phyloP scores from a whole-genome alignment of 2,888 invertebrate genomes.

The Muscina levida region DNA sequence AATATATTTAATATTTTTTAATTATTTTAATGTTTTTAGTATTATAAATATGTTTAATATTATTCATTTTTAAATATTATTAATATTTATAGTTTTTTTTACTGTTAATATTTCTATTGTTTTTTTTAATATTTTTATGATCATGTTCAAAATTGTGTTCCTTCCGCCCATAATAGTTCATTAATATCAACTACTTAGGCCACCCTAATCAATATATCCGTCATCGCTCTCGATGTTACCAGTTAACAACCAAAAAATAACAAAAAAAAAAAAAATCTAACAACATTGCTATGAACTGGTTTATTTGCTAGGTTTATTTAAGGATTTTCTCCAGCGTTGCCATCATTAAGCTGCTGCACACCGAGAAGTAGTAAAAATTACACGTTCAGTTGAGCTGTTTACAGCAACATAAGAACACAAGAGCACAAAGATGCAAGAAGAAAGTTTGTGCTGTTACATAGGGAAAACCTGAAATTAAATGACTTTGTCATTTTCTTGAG shows the following conservation, averaged over 20 bases:
- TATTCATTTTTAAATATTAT: no score
- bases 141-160: neutral
- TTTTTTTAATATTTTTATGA: neutral
- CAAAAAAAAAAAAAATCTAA: no score
- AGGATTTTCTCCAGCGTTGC: conserved; percentile 20
- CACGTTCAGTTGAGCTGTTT: neutral
- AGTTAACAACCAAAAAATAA: conserved; percentile 11
- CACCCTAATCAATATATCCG: neutral
- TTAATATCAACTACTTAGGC: no score
- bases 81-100: no score
- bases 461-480: conserved; percentile 36
- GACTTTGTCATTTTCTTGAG: conserved; percentile 32
- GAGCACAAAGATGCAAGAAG: neutral
- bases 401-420: neutral
- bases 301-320: neutral
- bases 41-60: no score
- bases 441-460: conserved; percentile 29
- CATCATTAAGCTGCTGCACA: conserved; percentile 41
- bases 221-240: neutral
- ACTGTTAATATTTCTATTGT: no score
- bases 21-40: no score
- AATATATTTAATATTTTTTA: no score
- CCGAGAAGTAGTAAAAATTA: neutral
- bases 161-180: no score
- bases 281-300: neutral